Base-by-base conservation (phyloP, 2,888 invertebrate genomes). In the Caenorhabditis doughertyi region DNA sequence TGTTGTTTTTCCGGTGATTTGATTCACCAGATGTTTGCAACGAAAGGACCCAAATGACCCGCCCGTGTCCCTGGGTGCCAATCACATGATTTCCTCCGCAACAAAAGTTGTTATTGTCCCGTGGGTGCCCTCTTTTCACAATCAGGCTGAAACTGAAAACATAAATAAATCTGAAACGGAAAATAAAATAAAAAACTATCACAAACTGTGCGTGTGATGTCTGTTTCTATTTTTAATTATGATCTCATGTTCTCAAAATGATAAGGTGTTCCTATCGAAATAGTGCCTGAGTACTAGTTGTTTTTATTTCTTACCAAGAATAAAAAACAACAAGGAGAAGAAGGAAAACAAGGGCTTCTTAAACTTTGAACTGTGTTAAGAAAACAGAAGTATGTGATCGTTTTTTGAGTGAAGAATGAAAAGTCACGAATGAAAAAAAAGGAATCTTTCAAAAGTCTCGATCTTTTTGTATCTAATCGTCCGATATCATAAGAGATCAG, bases 11-110 rank as follows among this genome's bases (percentile, higher is more conserved):
- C 42, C 35, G 23, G 3, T 70, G 27, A 32, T 58, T 35, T 44
- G 73, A 73, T 55, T 42, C 21, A 62, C 23, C 62, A 62, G 62
- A 72, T 72, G 72, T 72, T 72, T 72, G 60, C 70, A 70, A 60
- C 53, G 62, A 70, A 58, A 42, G 72, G 64, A 56, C 56, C 73
- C 73, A 27, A 27, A 55, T 73, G 73, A 73, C 73, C 73, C 73
- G 62, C 39, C 62, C 56, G 70, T 56, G 42, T 27, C 72, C 53
- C n/a, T 49, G 55, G n/a, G 73, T 73, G 73, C 73, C 73, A 65
- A 64, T 56, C 73, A 65, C 73, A 73, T 73, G 73, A 73, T 64
- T 25, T 49, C n/a, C 51, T 55, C 64, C 23, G 3, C 58, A 16
- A 18, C n/a, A 47, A 13, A 47, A 47, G 11, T 42, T 72, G 51